These are phyloP conservation scores for Pyrrhura leucotis DNA, from an alignment of 2,797 vertebrate species.

Conservation along the genomic window DNA sequence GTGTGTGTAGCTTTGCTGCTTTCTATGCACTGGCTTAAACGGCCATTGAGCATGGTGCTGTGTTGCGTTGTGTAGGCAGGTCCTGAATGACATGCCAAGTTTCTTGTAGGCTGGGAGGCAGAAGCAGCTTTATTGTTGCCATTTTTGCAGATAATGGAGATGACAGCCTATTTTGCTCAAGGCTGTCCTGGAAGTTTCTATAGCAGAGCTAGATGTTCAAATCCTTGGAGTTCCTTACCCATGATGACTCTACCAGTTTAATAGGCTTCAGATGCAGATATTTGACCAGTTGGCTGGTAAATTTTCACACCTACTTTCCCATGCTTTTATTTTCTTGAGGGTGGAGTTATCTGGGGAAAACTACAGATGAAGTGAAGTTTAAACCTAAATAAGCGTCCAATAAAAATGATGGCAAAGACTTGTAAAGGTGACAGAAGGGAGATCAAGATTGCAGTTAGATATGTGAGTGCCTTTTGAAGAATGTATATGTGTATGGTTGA, in stretches of 20 bases:
- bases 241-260: not conserved
- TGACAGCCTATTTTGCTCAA: not conserved
- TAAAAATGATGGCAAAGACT: not conserved
- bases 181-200: not conserved
- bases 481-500: rapidly evolving
- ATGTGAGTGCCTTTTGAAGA: not conserved
- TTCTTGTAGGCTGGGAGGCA: not conserved
- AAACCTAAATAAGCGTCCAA: not conserved
- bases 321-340: not conserved
- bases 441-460: not conserved
- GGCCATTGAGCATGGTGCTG: not conserved
- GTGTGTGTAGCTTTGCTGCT: rapidly evolving
- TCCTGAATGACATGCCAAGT: not conserved
- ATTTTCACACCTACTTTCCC: not conserved
- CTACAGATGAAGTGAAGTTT: not conserved
- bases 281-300: not conserved
- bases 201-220: not conserved
- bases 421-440: not conserved
- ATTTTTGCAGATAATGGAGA: not conserved
- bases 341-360: not conserved
- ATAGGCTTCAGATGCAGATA: not conserved
- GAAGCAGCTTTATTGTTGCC: not conserved
- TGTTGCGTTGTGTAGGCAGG: not conserved
- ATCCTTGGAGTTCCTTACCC: not conserved
- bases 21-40: not conserved